Percentiles rank a stretch among this genome's conserved stretches.
Evolutionary conservation across 2,888 invertebrate species (phyloP).

Genomic region (Ochropacha duplaris): DNA sequence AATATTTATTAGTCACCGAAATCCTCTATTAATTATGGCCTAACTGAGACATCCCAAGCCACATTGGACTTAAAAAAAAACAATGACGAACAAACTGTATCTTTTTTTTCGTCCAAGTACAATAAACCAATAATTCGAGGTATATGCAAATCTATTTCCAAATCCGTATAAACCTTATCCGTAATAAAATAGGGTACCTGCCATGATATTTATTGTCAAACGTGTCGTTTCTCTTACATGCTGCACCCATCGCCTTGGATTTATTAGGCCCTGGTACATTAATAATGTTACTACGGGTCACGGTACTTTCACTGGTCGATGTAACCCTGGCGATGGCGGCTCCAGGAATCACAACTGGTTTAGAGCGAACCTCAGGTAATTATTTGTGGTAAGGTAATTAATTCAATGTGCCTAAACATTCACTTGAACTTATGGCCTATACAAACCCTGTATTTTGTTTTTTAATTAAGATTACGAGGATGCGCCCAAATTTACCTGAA

Average conservation of each 20-base stretch:
- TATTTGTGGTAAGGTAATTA: background rate
- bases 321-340: constrained; percentile 4
- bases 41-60: background rate
- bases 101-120: constrained; percentile 41
- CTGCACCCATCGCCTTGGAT: background rate
- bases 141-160: too few species aligned
- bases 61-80: constrained; percentile 1
- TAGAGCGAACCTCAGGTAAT: background rate
- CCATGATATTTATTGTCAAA: background rate
- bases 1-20: background rate
- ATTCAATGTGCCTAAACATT: background rate
- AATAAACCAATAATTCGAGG: too few species aligned
- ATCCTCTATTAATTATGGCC: background rate
- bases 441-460: background rate
- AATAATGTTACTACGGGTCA: background rate
- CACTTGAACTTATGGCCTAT: background rate
- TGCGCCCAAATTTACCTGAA: background rate
- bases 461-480: background rate
- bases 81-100: constrained; percentile 27
- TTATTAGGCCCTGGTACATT: background rate
- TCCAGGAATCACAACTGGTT: background rate
- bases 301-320: background rate
- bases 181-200: too few species aligned
- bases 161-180: too few species aligned
- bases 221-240: background rate